Conservation (phyloP, 2,888 invertebrate species). For the Drosophila tanythrix region DNA sequence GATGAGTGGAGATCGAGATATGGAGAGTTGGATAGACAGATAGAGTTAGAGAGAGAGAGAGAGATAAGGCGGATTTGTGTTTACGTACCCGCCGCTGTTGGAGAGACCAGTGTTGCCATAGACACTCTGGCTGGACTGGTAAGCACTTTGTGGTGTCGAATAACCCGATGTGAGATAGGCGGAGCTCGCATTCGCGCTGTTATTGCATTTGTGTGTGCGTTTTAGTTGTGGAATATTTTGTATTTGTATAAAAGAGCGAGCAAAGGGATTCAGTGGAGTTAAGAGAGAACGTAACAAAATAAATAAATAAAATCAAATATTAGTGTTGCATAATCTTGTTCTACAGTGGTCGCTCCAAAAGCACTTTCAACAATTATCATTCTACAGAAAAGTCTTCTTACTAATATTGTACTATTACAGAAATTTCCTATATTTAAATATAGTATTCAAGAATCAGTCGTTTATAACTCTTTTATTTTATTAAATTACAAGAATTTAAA, state of each 20-base stretch:
- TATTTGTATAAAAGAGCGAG: slow-evolving; percentile 8
- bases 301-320: slow-evolving; percentile 14
- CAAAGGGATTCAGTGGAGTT: slow-evolving; percentile 28
- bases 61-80: slow-evolving; percentile 10
- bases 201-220: slow-evolving; percentile 41
- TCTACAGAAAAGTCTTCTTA: neutral
- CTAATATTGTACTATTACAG: neutral
- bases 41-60: too few species aligned
- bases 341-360: slow-evolving; percentile 2
- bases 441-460: neutral
- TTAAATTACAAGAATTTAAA: neutral
- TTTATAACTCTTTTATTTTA: too few species aligned
- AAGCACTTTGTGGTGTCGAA: slow-evolving; percentile 85
- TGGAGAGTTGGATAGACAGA: neutral
- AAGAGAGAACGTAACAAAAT: slow-evolving; percentile 39
- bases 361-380: neutral
- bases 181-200: slow-evolving; percentile 85
- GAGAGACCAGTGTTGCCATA: slow-evolving; percentile 85
- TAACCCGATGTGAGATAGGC: slow-evolving; percentile 85
- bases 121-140: slow-evolving; percentile 85
- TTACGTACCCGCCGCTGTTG: slow-evolving; percentile 85
- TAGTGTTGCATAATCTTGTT: slow-evolving; percentile 10
- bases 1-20: neutral
- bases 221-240: slow-evolving; percentile 28
- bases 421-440: neutral